Percentiles rank a stretch among this genome's conserved stretches.
These are phyloP conservation scores for Brachionus rubens DNA, from an alignment of 1,140 invertebrate species.

Conservation along the genomic window DNA sequence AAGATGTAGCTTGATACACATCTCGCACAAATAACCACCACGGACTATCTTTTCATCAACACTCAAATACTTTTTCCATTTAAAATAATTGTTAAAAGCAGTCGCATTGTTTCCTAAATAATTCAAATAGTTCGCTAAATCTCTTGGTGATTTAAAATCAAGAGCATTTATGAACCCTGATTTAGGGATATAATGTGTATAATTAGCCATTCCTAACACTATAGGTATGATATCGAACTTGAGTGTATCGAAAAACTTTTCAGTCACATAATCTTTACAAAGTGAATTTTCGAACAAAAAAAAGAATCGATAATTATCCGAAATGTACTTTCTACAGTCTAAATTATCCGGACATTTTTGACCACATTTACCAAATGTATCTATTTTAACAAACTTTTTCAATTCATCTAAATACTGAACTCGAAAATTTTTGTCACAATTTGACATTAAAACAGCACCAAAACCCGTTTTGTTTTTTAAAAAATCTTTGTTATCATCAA, in stretches of 20 bases:
- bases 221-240: neutral
- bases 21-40: neutral
- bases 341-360: neutral
- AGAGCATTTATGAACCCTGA: conserved; percentile 1
- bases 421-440: conserved; percentile 47
- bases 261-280: conserved; percentile 52
- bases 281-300: conserved; percentile 52
- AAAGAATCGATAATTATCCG: conserved; percentile 51
- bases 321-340: conserved; percentile 33
- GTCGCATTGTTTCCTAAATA: neutral
- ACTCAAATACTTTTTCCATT: conserved; percentile 6
- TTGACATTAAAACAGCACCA: conserved; percentile 1
- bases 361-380: conserved; percentile 50
- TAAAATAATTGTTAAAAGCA: neutral
- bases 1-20: neutral
- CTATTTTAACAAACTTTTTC: conserved; percentile 47
- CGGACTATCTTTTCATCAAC: neutral
- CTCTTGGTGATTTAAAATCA: neutral
- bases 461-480: neutral
- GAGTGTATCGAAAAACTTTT: conserved; percentile 51
- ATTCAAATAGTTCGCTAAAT: neutral
- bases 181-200: neutral
- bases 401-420: conserved; percentile 47
- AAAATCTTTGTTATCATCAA: neutral
- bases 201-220: neutral